Base-by-base conservation (phyloP, 2,888 invertebrate genomes). In the Hybos culiciformis region DNA sequence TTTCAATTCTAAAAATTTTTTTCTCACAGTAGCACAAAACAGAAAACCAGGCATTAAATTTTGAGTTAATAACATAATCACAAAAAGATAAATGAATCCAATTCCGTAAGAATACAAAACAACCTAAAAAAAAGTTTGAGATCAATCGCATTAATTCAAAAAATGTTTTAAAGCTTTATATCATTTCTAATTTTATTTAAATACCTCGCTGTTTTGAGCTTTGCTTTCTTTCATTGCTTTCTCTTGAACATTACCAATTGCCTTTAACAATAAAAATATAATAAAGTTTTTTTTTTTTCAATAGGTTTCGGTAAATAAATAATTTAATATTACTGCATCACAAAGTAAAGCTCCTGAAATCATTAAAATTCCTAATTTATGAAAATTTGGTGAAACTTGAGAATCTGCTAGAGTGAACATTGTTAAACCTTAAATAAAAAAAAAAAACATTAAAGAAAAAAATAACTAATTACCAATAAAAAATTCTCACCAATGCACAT, bases 171-270 rank as follows among this genome's bases (percentile, higher is more conserved):
- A n/a, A n/a, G n/a, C n/a, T n/a, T n/a, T n/a, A n/a, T n/a, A n/a
- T n/a, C n/a, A n/a, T n/a, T n/a, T n/a, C n/a, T n/a, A n/a, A n/a
- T n/a, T n/a, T n/a, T n/a, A n/a, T n/a, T n/a, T n/a, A n/a, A n/a
- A n/a, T n/a, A n/a, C n/a, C 73, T 96, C 94, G 49, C 85, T 83
- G 63, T 90, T 93, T 0, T 82, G 71, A 0, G 90, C 90, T 48
- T 78, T 76, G 59, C 81, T 75, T 47, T 77, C 75, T 55, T 84
- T 86, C 84, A 97, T 91, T 0, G 83, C 81, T 61, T 93, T 93
- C 63, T 97, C 96, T 67, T 97, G 96, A 0, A 94, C 84, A 68
- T 97, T 97, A 17, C 96, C 96, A 50, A 97, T 94, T 9, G 86
- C 75, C n/a, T n/a, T n/a, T n/a, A n/a, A n/a, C n/a, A n/a, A n/a